Evolutionary conservation across 2,797 vertebrate species (phyloP), one percentile per base, ranked within the genome.

Genomic region (Amblyopsis hoosieri): DNA sequence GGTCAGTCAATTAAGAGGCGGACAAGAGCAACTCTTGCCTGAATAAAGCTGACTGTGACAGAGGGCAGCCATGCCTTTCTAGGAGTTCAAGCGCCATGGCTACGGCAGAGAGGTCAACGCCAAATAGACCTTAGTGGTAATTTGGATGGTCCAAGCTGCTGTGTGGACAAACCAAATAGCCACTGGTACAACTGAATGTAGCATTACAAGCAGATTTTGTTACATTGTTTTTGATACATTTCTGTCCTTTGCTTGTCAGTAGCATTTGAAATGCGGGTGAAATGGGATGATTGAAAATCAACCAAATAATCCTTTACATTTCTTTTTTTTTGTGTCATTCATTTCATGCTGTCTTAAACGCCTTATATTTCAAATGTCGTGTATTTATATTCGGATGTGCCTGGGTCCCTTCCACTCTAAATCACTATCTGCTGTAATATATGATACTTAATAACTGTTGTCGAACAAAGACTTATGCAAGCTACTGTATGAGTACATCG

Each of bases 351-450:
- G 62, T n/a, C 5, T 46, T 52, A 42, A 42, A 72, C 72, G 57
- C 64, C 42, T 64, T 71, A 66, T 29, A 59, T 74, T 23, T 61
- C 72, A 47, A 45, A 45, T 78, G 76, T 84, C 60, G 81, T 86
- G 72, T 90, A 91, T 90, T 91, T 90, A 91, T 89, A 76, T 84
- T 78, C 70, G 68, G 67, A 77, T 58, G 59, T 45, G 62, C 8
- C 31, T 75, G 76, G 82, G 75, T 72, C 60, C 54, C 48, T 76
- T 81, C 62, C n/a, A 71, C 78, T 82, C 79, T 46, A 15, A 60
- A 45, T 58, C 80, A 70, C 72, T 65, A 23, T 84, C 74, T 76
- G 74, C 75, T 83, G 69, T 85, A 70, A 78, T 60, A 72, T 74
- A 68, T 56, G 56, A 8, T 69, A 72, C 72, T 71, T 79, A 46